Evolutionary conservation across 2,113 vertebrate genomes (phyloP), one percentile per base, ranked within the genome.

Genomic region (Nibea albiflora): DNA sequence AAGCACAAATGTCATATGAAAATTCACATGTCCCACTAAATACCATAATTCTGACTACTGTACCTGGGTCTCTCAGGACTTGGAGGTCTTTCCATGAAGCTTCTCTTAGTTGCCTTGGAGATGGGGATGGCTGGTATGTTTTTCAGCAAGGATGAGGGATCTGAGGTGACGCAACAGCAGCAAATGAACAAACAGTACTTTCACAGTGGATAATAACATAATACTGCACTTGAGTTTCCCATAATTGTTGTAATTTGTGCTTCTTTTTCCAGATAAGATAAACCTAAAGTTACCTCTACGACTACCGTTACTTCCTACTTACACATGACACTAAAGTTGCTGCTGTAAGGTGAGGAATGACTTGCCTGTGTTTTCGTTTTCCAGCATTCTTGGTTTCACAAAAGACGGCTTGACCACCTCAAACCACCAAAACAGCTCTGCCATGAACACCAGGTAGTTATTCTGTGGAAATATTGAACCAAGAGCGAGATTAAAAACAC

Each of bases 361-460:
- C 86, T 87, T 84, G 73, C 92, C 91, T 88, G 75, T 76, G 58
- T 94, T 95, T 94, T 96, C 96, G 4, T 89, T 90, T 39, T 94
- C 87, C 76, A 96, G 90, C 72, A 92, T 91, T 72, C 96, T 96
- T 54, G 98, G 97, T 11, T 97, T 96, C 50, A 99, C 98, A 90
- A 99, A 99, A 0, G 96, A 95, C 0, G 98, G 98, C 91, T 98
- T 99, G 75, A 97, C 97, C 8, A 97, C 97, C 92, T 99, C 98
- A 83, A 99, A 98, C 98, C 97, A 99, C 96, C 95, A 96, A 90
- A 99, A 99, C 75, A 99, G 94, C 86, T 99, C 98, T 68, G 98
- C 98, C 97, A 99, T 96, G 92, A 99, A 99, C 83, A 97, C 98
- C 94, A 99, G 94, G 91, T 98, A 99, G 92, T 99, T 99, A 84